Base-by-base conservation (phyloP, 1,140 invertebrate species). In the Battus philenor region DNA sequence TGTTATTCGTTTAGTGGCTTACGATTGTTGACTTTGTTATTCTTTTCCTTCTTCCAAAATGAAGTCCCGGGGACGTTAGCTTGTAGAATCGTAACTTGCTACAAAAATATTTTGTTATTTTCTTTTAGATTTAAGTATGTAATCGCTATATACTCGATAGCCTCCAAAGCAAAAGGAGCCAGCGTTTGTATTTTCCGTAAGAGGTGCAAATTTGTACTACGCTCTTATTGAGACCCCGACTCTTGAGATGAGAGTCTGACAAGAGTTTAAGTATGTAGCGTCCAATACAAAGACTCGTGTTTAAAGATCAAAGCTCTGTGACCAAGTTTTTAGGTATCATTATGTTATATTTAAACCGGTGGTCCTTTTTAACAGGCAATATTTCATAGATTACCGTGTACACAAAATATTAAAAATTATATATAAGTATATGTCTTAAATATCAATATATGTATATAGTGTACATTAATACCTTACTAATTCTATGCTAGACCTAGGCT, bases 191-290 rank as follows among this genome's bases (percentile, higher is more conserved):
- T 36, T 4, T 10, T 4, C 9, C 5, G 24, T 7, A 26, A n/a
- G 34, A 7, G 1, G 3, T 13, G 10, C 4, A 38, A 38, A 24
- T 26, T 38, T 38, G 13, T 13, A 11, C 9, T 20, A 38, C 34
- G 34, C 11, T 12, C 15, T 26, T 38, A 38, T 8, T 26, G 34
- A 18, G 20, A n/a, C n/a, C 34, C 34, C 20, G 17, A 1, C 34
- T 10, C 20, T 26, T 24, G 20, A 39, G 20, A 39, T 39, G 9
- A 39, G 20, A 39, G 20, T 24, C 34, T 26, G 20, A 39, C 17
- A 38, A 39, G 34, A 24, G 11, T 39, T 26, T 39, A 39, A 39
- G 34, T 39, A 39, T 39, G 36, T 16, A 39, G 18, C 36, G 13
- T 39, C 22, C 36, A 26, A 27, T 39, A 27, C 22, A 39, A 39